Evolutionary conservation across 2,888 invertebrate genomes (phyloP).

Genomic region (Drosophila melanosoma): DNA sequence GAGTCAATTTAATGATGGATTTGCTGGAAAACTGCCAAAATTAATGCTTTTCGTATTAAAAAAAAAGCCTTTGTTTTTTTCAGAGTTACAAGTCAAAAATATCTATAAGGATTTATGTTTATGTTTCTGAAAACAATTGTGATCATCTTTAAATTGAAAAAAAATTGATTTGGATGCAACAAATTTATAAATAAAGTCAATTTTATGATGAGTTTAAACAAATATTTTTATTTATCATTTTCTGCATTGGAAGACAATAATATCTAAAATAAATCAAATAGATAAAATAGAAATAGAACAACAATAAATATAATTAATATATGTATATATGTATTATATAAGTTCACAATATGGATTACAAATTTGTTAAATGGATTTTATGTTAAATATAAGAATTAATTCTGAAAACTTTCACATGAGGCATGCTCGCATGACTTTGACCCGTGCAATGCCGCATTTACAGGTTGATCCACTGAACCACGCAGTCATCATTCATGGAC

Average conservation of each 20-base stretch:
- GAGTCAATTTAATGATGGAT: neutral
- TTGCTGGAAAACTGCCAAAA: neutral
- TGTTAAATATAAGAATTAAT: neutral
- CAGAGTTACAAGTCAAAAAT: neutral
- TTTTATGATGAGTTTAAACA: neutral
- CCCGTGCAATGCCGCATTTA: conserved; percentile 26
- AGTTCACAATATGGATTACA: neutral
- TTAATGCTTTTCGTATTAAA: neutral
- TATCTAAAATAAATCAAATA: neutral
- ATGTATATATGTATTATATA: neutral
- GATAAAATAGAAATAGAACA: too few species aligned
- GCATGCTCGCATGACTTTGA: conserved; percentile 16
- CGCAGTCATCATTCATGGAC: conserved; percentile 48
- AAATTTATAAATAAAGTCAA: neutral
- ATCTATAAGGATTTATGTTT: neutral
- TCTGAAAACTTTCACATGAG: neutral
- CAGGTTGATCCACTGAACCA: conserved; percentile 57
- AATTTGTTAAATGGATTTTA: neutral
- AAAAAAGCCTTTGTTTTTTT: neutral
- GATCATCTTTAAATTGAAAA: neutral
- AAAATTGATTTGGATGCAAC: neutral
- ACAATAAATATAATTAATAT: too few species aligned
- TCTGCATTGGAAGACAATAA: neutral
- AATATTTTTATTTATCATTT: neutral
- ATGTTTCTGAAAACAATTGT: neutral